These are phyloP conservation scores for Malurus alboscapulatus DNA, from an alignment of 2,113 vertebrate genomes.

Conservation along the genomic window DNA sequence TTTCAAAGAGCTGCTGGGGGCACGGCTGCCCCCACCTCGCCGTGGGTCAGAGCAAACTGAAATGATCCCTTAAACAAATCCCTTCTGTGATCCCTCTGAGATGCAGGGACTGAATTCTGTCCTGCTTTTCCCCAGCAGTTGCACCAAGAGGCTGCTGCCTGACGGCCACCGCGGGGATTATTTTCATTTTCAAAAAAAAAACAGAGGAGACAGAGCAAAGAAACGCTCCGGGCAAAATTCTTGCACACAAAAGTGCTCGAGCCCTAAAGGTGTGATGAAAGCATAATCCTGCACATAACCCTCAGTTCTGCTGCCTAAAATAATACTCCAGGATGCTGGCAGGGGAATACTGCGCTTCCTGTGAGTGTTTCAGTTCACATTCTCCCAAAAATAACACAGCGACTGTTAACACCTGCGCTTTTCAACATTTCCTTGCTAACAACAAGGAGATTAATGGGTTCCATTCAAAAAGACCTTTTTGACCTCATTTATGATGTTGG, in stretches of 20 bases:
- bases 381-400: slow-evolving; percentile 81
- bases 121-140: background rate
- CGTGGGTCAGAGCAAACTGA: background rate
- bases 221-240: slow-evolving; percentile 54
- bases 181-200: background rate
- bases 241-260: slow-evolving; percentile 48
- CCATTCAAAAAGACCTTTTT: slow-evolving; percentile 72
- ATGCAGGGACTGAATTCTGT: background rate
- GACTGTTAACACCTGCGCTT: slow-evolving; percentile 80
- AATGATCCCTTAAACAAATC: background rate
- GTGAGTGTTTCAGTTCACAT: slow-evolving; percentile 74
- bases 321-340: slow-evolving; percentile 81
- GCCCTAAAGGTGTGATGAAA: slow-evolving; percentile 78
- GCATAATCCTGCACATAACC: slow-evolving; percentile 63
- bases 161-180: background rate
- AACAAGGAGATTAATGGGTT: slow-evolving; percentile 77
- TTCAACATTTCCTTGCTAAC: slow-evolving; percentile 72
- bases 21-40: background rate
- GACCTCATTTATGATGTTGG: slow-evolving; percentile 75
- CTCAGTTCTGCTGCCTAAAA: slow-evolving; percentile 82
- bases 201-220: background rate
- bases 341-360: slow-evolving; percentile 76
- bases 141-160: background rate
- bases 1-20: background rate
- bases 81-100: background rate